A percentile compares a stretch with the other conserved stretches of the same genome.
Conservation (phyloP, 2,113 vertebrate genomes). For the Vimba vimba region DNA sequence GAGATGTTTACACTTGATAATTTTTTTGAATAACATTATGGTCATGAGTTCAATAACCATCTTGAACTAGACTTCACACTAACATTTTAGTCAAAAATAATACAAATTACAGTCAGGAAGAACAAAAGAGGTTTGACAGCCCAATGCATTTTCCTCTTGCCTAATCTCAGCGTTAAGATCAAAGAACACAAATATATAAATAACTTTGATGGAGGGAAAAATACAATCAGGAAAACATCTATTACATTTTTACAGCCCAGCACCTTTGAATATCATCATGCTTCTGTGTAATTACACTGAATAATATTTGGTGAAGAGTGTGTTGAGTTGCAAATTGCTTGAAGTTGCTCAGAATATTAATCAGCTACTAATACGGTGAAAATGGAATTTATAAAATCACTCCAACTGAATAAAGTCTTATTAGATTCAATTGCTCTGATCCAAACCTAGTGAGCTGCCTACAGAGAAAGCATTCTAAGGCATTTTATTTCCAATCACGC, state of each 20-base stretch:
- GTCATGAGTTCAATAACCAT: constrained; percentile 18
- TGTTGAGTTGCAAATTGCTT: constrained; percentile 44
- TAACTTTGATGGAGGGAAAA: constrained; percentile 42
- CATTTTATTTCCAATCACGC: not conserved
- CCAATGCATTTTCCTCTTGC: constrained; percentile 19
- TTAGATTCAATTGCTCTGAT: not conserved
- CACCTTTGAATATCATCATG: constrained; percentile 60
- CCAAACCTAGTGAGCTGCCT: not conserved
- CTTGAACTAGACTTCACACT: constrained; percentile 16
- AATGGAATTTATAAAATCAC: constrained; percentile 5
- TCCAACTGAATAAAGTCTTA: constrained; percentile 12
- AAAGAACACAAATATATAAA: constrained; percentile 44
- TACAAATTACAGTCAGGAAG: not conserved
- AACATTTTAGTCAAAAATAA: constrained; percentile 4
- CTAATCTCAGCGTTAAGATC: constrained; percentile 24
- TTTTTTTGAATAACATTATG: constrained; percentile 13
- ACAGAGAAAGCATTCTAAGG: not conserved
- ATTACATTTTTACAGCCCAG: constrained; percentile 51
- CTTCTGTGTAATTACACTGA: constrained; percentile 62
- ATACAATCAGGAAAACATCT: constrained; percentile 55
- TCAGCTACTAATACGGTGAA: constrained; percentile 7
- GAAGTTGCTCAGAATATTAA: constrained; percentile 38
- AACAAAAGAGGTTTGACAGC: not conserved
- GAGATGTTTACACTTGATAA: constrained; percentile 11
- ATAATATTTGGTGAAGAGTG: constrained; percentile 61